These are phyloP conservation scores for Enteromius thamalakanensis DNA, from an alignment of 2,797 vertebrate genomes.

Conservation along the genomic window DNA sequence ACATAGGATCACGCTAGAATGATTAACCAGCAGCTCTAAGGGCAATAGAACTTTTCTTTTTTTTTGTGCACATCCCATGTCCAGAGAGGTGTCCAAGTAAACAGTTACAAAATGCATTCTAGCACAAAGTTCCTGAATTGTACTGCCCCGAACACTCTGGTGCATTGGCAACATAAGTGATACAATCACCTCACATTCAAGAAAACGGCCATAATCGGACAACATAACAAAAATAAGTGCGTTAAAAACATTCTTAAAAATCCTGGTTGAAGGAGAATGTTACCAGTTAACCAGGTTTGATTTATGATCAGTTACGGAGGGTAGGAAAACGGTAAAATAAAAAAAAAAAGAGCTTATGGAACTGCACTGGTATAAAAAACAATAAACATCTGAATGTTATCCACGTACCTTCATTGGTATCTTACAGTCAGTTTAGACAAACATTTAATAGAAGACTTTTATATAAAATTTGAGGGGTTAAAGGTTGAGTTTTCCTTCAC, in stretches of 20 bases:
- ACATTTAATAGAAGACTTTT: slow-evolving; percentile 60
- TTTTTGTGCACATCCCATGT: not conserved
- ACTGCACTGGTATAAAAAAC: slow-evolving; percentile 19
- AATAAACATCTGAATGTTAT: slow-evolving; percentile 6
- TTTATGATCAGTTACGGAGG: not conserved
- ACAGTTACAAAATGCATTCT: slow-evolving; percentile 15
- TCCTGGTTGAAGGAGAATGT: not conserved
- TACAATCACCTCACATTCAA: slow-evolving; percentile 24
- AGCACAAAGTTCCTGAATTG: slow-evolving; percentile 28
- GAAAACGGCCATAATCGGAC: not conserved
- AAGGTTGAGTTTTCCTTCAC: slow-evolving; percentile 90
- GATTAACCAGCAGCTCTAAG: slow-evolving; percentile 26
- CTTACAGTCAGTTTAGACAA: slow-evolving; percentile 44
- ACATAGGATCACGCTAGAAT: not conserved
- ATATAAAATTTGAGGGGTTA: slow-evolving; percentile 88
- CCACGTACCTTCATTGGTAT: slow-evolving; percentile 20
- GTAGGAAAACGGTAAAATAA: not conserved
- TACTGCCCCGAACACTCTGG: slow-evolving; percentile 1
- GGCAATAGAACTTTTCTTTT: not conserved
- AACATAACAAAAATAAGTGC: slow-evolving; percentile 14
- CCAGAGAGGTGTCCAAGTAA: not conserved
- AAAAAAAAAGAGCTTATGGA: not conserved
- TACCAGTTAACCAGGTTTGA: not conserved
- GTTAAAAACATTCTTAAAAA: slow-evolving; percentile 27
- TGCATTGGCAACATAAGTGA: slow-evolving; percentile 23